A percentile compares a stretch with the other conserved stretches of the same genome.
These are phyloP conservation scores for Lordiphosa clarofinis DNA, from an alignment of 1,140 invertebrate species.

Conservation along the genomic window DNA sequence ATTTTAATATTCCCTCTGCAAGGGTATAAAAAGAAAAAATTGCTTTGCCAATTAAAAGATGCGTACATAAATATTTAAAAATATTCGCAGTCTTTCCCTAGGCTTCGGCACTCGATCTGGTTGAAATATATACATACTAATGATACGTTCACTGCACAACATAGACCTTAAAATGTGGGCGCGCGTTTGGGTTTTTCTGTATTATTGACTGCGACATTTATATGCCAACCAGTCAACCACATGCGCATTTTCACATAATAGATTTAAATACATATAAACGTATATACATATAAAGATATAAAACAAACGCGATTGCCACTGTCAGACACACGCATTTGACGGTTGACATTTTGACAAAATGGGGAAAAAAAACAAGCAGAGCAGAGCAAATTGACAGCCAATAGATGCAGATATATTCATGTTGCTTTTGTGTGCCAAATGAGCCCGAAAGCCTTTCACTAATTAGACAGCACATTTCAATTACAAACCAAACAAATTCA, in stretches of 20 bases:
- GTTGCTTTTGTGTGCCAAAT: conserved; percentile 19
- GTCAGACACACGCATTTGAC: conserved; percentile 45
- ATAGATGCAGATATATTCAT: conserved; percentile 17
- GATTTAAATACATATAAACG: conserved; percentile 19
- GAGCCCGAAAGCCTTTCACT: conserved; percentile 48
- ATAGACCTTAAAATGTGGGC: conserved; percentile 56
- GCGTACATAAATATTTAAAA: too few species aligned
- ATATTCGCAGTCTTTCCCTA: too few species aligned
- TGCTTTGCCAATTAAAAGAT: too few species aligned
- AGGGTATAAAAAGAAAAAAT: too few species aligned
- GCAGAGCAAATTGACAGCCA: conserved; percentile 30
- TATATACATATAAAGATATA: conserved; percentile 18
- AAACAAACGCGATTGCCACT: conserved; percentile 1
- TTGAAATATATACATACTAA: background rate
- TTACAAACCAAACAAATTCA: conserved; percentile 35
- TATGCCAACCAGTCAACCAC: conserved; percentile 52
- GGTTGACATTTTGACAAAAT: conserved; percentile 56
- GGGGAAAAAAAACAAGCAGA: conserved; percentile 6
- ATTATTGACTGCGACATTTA: conserved; percentile 68
- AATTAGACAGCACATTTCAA: conserved; percentile 65
- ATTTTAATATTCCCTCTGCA: too few species aligned
- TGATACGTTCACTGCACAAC: conserved; percentile 5
- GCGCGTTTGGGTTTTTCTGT: conserved; percentile 26
- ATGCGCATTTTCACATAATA: conserved; percentile 70
- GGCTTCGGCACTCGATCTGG: background rate